These are phyloP conservation scores for Caprella mutica DNA, from an alignment of 2,888 invertebrate species.

Conservation along the genomic window DNA sequence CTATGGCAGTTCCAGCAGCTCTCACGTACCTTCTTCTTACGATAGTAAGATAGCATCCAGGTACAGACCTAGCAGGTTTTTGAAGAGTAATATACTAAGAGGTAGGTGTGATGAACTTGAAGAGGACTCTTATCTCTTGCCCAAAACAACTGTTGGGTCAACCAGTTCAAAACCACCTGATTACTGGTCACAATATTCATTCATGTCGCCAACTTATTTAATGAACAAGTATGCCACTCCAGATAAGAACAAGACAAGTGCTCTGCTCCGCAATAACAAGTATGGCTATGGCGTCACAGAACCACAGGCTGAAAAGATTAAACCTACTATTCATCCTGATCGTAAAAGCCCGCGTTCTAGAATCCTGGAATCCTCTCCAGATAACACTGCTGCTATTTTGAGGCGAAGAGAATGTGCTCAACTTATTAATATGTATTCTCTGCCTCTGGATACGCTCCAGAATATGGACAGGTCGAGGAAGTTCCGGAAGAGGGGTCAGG, in stretches of 20 bases:
- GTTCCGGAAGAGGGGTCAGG: slow-evolving; percentile 27
- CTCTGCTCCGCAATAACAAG: not conserved
- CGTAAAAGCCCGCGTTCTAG: slow-evolving; percentile 15
- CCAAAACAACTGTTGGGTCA: slow-evolving; percentile 2
- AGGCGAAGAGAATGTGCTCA: slow-evolving; percentile 29
- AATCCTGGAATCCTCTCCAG: slow-evolving; percentile 28
- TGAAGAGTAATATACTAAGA: slow-evolving; percentile 19
- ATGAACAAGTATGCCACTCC: slow-evolving; percentile 16
- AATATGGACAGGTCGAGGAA: slow-evolving; percentile 25
- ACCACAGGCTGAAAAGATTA: no score
- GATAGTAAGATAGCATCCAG: slow-evolving; percentile 29
- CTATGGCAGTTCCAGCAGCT: slow-evolving; percentile 10
- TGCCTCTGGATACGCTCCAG: slow-evolving; percentile 26
- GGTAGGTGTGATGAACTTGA: slow-evolving; percentile 19
- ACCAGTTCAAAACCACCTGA: slow-evolving; percentile 19
- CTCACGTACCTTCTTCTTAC: slow-evolving; percentile 16
- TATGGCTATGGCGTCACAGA: slow-evolving; percentile 4
- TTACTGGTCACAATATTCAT: slow-evolving; percentile 30
- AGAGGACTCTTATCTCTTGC: slow-evolving; percentile 15
- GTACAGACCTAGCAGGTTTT: slow-evolving; percentile 29
- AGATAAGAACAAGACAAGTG: slow-evolving; percentile 2
- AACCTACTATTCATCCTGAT: not conserved
- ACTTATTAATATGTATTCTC: slow-evolving; percentile 31
- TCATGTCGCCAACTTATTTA: slow-evolving; percentile 18
- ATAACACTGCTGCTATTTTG: slow-evolving; percentile 16